Conservation (phyloP, 2,113 vertebrate genomes). For the Deroptyus accipitrinus region DNA sequence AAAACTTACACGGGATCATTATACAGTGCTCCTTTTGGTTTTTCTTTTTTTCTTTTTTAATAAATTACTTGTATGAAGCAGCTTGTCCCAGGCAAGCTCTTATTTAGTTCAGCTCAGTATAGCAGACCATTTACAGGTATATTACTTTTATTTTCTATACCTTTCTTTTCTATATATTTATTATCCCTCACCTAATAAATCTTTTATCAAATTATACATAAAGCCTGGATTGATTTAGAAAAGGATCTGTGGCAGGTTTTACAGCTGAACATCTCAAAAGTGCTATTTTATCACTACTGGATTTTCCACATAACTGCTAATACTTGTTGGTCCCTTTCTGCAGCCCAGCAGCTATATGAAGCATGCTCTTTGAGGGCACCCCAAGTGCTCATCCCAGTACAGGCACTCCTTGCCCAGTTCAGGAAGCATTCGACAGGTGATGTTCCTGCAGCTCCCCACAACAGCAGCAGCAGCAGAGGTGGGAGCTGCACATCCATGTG, state of each 20-base stretch:
- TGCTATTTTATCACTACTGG: conserved; percentile 21
- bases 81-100: conserved; percentile 3
- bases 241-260: conserved; percentile 36
- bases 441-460: not conserved
- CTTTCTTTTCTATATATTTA: conserved; percentile 33
- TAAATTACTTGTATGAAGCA: not conserved
- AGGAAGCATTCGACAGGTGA: not conserved
- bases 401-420: not conserved
- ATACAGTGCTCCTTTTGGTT: not conserved
- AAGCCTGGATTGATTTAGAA: conserved; percentile 52
- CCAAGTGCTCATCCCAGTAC: not conserved
- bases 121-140: conserved; percentile 20
- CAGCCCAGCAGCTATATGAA: not conserved
- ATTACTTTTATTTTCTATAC: conserved; percentile 47
- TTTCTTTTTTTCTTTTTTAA: not conserved
- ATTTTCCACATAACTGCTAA: not conserved
- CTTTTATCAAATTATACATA: conserved; percentile 59
- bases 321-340: not conserved
- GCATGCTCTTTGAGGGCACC: not conserved
- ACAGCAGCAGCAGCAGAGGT: not conserved
- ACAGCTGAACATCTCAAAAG: conserved; percentile 47
- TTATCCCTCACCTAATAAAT: conserved; percentile 67
- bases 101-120: conserved; percentile 3
- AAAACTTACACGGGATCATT: not conserved
- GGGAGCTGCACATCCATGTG: not conserved